A percentile compares a stretch with the other conserved stretches of the same genome.
phyloP scores from a whole-genome alignment of 2,888 invertebrate genomes.

The Eristalis pertinax region DNA sequence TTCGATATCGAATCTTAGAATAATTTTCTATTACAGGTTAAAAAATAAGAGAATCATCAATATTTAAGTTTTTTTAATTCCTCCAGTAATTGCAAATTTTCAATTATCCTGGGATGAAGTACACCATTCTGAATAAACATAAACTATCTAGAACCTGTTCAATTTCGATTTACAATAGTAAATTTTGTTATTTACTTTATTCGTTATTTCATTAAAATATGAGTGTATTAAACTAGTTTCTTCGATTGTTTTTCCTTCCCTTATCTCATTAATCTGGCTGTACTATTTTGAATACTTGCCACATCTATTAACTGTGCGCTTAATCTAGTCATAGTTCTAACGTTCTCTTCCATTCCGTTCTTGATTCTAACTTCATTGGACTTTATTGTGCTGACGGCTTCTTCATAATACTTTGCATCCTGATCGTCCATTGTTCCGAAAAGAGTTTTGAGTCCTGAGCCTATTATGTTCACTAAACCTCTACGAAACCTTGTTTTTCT shows the following conservation, averaged over 20 bases:
- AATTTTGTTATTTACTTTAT: too few relatives aligned
- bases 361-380: background rate
- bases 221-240: slow-evolving; percentile 15
- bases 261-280: background rate
- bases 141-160: slow-evolving; percentile 19
- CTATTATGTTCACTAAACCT: background rate
- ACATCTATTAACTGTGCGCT: background rate
- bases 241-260: slow-evolving; percentile 11
- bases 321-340: background rate
- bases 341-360: background rate
- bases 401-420: background rate
- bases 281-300: slow-evolving; percentile 8
- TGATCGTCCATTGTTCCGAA: too few relatives aligned
- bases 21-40: too few relatives aligned
- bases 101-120: too few relatives aligned
- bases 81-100: too few relatives aligned
- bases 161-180: too few relatives aligned
- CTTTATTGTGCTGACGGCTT: background rate
- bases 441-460: background rate
- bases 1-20: too few relatives aligned
- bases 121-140: slow-evolving; percentile 30
- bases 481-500: background rate
- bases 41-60: too few relatives aligned
- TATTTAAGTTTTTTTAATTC: too few relatives aligned
- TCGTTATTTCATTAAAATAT: background rate